Conservation (phyloP, 2,113 vertebrate genomes). For the Caranx ignobilis region DNA sequence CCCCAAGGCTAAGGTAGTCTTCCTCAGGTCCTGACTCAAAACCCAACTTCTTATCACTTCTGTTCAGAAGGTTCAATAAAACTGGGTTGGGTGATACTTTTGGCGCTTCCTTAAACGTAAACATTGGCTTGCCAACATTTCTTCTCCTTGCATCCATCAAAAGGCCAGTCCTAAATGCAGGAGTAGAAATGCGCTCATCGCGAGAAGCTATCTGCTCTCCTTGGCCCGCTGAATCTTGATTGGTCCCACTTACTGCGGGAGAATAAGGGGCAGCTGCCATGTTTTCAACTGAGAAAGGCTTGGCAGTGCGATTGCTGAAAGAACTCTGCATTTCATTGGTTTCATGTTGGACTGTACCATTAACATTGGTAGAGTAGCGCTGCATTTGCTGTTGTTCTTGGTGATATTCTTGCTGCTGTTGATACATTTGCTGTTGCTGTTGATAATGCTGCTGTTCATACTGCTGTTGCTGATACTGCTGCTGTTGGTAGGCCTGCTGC, state of each 20-base stretch:
- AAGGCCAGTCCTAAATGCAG: slow-evolving; percentile 92
- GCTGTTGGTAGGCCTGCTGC: slow-evolving; percentile 70
- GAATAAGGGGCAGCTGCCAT: slow-evolving; percentile 84
- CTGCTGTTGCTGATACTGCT: slow-evolving; percentile 59
- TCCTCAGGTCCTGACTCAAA: slow-evolving; percentile 95
- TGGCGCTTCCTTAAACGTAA: slow-evolving; percentile 93
- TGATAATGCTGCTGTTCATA: slow-evolving; percentile 72
- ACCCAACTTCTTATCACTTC: slow-evolving; percentile 87
- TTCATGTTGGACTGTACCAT: slow-evolving; percentile 85
- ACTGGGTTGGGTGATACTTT: slow-evolving; percentile 95
- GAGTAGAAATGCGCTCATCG: slow-evolving; percentile 94
- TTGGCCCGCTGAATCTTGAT: slow-evolving; percentile 84
- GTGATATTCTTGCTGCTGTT: slow-evolving; percentile 69
- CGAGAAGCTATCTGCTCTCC: slow-evolving; percentile 94
- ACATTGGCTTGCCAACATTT: slow-evolving; percentile 92
- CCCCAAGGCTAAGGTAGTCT: slow-evolving; percentile 97
- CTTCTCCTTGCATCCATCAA: slow-evolving; percentile 89
- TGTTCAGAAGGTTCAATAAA: slow-evolving; percentile 92
- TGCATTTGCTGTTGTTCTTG: slow-evolving; percentile 78
- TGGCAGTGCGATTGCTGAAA: slow-evolving; percentile 88
- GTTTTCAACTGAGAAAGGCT: slow-evolving; percentile 87
- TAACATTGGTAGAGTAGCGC: slow-evolving; percentile 82
- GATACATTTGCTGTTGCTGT: slow-evolving; percentile 75
- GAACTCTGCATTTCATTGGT: slow-evolving; percentile 80
- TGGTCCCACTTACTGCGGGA: slow-evolving; percentile 79